Base-by-base conservation (phyloP, 1,140 invertebrate species). In the Sminthurinus signatus region DNA sequence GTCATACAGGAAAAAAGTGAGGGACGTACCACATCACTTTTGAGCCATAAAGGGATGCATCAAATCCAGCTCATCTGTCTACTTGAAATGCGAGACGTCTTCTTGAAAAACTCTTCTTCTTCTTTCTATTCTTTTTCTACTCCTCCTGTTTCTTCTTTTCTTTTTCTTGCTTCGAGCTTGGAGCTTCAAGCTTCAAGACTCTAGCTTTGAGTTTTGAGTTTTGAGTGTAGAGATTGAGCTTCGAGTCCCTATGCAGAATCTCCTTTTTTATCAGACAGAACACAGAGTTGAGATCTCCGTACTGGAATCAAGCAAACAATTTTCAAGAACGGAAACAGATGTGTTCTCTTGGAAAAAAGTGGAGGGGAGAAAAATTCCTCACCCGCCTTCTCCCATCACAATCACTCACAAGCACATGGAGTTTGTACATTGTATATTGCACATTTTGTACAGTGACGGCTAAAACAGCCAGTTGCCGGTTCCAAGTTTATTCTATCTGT, bases 261-360 rank as follows among this genome's bases (percentile, higher is more conserved):
- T 10, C 36, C 8, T 10, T 39, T 8, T 39, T 39, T 17, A 8
- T 39, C 36, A 8, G 17, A 8, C 36, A 17, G 8, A 8, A 39
- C 36, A 39, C 36, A 39, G 8, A 39, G 36, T 10, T 39, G 8
- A 39, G 8, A 39, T n/a, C 21, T 17, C 44, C 4, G 44, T 46
- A n/a, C 44, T 21, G 4, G 19, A 4, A n/a, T 4, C 44, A 10
- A 21, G 25, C 23, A 62, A 67, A 62, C 36, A 55, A 57, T 62
- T 62, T 62, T 67, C 62, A 54, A 67, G 60, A 62, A 60, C 65
- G 65, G 65, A 67, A 67, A 55, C 65, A 67, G 60, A 67, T 67
- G 65, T n/a, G n/a, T n/a, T n/a, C n/a, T n/a, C n/a, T n/a, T n/a
- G n/a, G n/a, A n/a, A n/a, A n/a, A n/a, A n/a, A n/a, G n/a, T n/a